Evolutionary conservation across 2,888 invertebrate genomes (phyloP).

Genomic region (Stenotaenia linearis): DNA sequence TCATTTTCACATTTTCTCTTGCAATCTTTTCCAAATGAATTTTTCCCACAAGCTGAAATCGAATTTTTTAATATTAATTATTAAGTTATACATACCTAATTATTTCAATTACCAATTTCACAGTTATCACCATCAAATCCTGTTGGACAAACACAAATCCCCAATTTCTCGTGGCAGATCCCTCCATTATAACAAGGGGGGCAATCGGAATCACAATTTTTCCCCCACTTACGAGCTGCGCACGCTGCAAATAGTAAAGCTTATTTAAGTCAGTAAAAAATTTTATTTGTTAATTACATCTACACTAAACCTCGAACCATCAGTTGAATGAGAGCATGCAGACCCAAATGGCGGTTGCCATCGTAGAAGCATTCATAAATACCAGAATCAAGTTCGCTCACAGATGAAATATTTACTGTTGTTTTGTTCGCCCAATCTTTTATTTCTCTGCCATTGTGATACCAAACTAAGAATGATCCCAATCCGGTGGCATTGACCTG

Average conservation of each 20-base stretch:
- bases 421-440: neutral
- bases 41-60: neutral
- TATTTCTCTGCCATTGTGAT: neutral
- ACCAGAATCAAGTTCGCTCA: neutral
- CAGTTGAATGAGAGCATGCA: neutral
- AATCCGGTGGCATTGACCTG: neutral
- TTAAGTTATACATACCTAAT: neutral
- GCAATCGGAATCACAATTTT: neutral
- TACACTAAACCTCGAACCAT: neutral
- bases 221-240: neutral
- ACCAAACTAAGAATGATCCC: neutral
- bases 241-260: neutral
- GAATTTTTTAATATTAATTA: neutral
- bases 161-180: neutral
- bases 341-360: neutral
- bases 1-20: neutral
- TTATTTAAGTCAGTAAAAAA: no score
- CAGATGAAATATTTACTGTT: neutral
- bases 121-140: constrained; percentile 17
- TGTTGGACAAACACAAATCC: neutral
- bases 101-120: neutral
- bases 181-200: constrained; percentile 27
- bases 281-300: no score
- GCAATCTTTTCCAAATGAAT: neutral
- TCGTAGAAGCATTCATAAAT: neutral